phyloP scores from a whole-genome alignment of 2,888 invertebrate genomes.

The Deroplatys truncata region DNA sequence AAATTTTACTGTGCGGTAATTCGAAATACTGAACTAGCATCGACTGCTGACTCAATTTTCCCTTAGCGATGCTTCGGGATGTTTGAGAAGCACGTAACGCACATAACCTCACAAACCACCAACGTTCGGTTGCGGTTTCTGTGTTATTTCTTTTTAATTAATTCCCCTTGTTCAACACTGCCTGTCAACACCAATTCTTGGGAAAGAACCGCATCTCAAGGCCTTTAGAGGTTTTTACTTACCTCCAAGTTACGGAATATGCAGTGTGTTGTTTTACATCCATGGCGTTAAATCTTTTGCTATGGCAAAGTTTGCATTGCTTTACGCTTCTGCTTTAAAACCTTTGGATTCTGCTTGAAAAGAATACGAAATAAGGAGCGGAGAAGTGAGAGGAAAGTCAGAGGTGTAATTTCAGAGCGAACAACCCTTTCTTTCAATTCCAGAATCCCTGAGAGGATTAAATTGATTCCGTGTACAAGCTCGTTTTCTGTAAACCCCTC shows the following conservation, averaged over 20 bases:
- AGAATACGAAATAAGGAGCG: background rate
- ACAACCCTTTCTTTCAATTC: too few species aligned
- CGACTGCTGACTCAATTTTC: too few species aligned
- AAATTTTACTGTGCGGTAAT: too few species aligned
- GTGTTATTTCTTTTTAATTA: background rate
- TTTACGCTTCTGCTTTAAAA: background rate
- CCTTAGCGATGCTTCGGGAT: too few species aligned
- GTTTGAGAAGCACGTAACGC: background rate
- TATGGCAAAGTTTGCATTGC: background rate
- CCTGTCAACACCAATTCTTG: background rate
- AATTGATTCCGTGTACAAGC: background rate
- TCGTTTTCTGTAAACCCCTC: background rate
- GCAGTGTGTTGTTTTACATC: too few species aligned
- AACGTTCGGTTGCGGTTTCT: background rate
- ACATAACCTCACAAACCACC: background rate
- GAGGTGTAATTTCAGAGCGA: too few species aligned
- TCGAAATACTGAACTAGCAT: too few species aligned
- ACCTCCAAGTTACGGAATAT: background rate
- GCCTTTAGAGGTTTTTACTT: background rate
- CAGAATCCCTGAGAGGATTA: background rate
- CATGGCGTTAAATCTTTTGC: background rate
- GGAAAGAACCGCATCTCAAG: background rate
- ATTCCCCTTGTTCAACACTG: background rate
- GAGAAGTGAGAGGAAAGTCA: background rate
- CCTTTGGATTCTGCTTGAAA: background rate